Evolutionary conservation across 2,113 vertebrate species (phyloP).

Genomic region (Procavia capensis): DNA sequence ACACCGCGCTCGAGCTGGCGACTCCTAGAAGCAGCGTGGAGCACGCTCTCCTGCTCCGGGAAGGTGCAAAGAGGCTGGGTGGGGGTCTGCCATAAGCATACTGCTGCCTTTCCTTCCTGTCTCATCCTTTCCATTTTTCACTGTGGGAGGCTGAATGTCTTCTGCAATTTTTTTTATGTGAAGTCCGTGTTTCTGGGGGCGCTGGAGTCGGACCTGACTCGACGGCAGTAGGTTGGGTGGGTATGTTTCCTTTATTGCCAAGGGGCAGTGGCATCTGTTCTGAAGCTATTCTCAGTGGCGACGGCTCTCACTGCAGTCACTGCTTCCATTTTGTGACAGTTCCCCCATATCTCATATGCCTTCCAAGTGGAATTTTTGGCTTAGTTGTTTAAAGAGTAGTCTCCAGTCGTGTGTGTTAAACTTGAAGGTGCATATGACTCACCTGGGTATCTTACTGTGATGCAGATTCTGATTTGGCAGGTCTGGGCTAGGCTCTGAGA

Average conservation of each 20-base stretch:
- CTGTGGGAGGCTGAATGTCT: background rate
- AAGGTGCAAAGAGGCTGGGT: constrained; percentile 83
- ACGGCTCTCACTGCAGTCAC: background rate
- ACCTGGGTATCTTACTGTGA: background rate
- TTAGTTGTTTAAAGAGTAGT: background rate
- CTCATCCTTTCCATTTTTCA: background rate
- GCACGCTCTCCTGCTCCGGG: constrained; percentile 84
- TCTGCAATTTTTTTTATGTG: background rate
- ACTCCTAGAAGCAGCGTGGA: constrained; percentile 87
- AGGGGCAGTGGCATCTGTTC: background rate
- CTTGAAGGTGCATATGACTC: background rate
- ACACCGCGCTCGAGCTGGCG: constrained; percentile 90
- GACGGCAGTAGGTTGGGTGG: too few relatives aligned
- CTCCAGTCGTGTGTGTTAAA: background rate
- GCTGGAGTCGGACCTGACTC: too few relatives aligned
- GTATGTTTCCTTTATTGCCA: background rate
- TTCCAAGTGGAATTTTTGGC: background rate
- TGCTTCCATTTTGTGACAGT: background rate
- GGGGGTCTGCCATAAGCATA: background rate
- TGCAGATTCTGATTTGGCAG: background rate
- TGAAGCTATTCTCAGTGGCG: background rate
- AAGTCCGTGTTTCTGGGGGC: background rate
- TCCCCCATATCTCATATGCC: background rate
- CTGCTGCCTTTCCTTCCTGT: background rate
- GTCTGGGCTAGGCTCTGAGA: background rate